These are phyloP conservation scores for Papilio gigon DNA, from an alignment of 2,888 invertebrate genomes.

Conservation along the genomic window DNA sequence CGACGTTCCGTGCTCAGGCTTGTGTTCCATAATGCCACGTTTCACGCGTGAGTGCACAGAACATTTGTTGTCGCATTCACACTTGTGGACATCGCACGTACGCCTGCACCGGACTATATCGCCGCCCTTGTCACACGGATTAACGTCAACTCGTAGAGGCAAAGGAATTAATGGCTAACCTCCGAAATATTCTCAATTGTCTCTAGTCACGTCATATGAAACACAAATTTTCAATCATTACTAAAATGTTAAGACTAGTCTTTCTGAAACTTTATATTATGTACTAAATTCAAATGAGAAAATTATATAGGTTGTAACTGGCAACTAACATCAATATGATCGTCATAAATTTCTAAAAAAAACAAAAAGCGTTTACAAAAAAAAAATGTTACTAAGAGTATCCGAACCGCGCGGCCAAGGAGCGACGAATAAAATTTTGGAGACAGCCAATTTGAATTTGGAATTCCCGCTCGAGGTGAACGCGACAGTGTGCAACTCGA, in stretches of 20 bases:
- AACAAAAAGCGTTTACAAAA: neutral
- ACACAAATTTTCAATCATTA: too few relatives aligned
- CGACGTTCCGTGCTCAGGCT: constrained; percentile 60
- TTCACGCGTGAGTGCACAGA: constrained; percentile 79
- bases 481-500: constrained; percentile 59
- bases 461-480: constrained; percentile 59
- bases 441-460: constrained; percentile 69
- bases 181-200: constrained; percentile 64
- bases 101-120: constrained; percentile 67
- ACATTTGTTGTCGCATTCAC: constrained; percentile 76
- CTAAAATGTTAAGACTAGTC: too few relatives aligned
- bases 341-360: neutral
- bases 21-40: constrained; percentile 72
- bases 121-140: constrained; percentile 70
- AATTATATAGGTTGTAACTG: neutral
- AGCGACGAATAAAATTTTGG: constrained; percentile 51
- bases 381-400: neutral
- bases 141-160: constrained; percentile 76
- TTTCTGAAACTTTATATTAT: too few relatives aligned
- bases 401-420: constrained; percentile 17
- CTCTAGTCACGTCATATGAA: neutral
- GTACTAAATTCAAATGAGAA: too few relatives aligned
- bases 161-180: constrained; percentile 73
- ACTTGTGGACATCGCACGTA: constrained; percentile 61
- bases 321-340: neutral